These are phyloP conservation scores for Agriopis marginaria DNA, from an alignment of 2,888 invertebrate genomes.

Conservation along the genomic window DNA sequence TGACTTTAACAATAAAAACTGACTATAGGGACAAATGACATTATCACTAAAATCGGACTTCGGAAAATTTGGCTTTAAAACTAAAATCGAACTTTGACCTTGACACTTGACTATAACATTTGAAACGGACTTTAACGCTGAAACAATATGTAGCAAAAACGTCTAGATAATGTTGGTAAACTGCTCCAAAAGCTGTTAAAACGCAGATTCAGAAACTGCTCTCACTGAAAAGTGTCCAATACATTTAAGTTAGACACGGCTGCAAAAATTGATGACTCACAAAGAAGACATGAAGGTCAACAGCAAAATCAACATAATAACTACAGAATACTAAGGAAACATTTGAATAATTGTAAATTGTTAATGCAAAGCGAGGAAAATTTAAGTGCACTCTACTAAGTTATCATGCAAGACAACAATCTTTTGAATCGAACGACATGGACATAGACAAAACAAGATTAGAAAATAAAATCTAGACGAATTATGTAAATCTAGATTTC, in stretches of 20 bases:
- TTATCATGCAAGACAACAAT: slow-evolving; percentile 34
- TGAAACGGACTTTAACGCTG: background rate
- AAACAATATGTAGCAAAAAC: background rate
- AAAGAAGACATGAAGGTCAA: slow-evolving; percentile 9
- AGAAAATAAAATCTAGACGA: slow-evolving; percentile 8
- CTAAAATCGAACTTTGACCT: background rate
- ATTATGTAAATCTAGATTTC: slow-evolving; percentile 11
- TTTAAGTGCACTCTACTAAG: slow-evolving; percentile 17
- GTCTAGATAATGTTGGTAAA: background rate
- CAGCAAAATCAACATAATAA: slow-evolving; percentile 11
- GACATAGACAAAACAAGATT: slow-evolving; percentile 22
- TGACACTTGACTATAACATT: background rate
- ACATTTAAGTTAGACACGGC: slow-evolving; percentile 12
- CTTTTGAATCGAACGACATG: slow-evolving; percentile 35
- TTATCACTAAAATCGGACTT: slow-evolving; percentile 30
- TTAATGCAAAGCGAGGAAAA: slow-evolving; percentile 23
- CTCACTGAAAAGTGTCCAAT: slow-evolving; percentile 11
- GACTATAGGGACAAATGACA: too few relatives aligned
- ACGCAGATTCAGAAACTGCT: background rate
- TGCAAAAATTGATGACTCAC: slow-evolving; percentile 3
- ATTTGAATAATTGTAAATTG: slow-evolving; percentile 9
- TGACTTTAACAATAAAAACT: slow-evolving; percentile 7
- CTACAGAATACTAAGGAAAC: slow-evolving; percentile 16
- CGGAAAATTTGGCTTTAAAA: slow-evolving; percentile 47
- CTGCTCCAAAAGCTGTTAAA: background rate